Conservation (phyloP, 1,140 invertebrate genomes). For the Drosophila insularis region DNA sequence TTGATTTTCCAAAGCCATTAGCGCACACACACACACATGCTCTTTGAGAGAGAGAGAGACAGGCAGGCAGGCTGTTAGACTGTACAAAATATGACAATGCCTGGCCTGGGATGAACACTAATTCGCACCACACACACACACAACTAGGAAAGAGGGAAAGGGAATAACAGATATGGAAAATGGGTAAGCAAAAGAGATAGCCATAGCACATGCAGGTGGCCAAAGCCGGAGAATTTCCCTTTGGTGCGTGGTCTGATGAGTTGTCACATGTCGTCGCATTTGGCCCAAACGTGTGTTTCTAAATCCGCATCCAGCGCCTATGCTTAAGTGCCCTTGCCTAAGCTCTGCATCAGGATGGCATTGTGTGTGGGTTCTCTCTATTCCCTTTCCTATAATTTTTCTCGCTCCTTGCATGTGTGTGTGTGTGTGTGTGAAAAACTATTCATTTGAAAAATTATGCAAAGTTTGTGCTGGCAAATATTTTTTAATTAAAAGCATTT, state of each 20-base stretch:
- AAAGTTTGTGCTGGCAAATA: constrained; percentile 59
- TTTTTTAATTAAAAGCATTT: constrained; percentile 76
- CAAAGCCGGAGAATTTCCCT: constrained; percentile 39
- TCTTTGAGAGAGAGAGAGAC: not conserved
- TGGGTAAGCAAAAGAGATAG: not conserved
- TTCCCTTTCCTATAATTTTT: not conserved
- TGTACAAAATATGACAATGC: constrained; percentile 54
- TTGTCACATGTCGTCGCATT: constrained; percentile 69
- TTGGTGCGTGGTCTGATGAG: constrained; percentile 63
- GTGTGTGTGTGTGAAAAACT: constrained; percentile 31
- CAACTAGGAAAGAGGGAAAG: constrained; percentile 19
- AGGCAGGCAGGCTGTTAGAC: not conserved
- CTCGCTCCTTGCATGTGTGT: not conserved
- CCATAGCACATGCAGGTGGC: constrained; percentile 26
- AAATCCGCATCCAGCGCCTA: constrained; percentile 34
- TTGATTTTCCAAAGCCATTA: constrained; percentile 62
- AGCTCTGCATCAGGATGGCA: constrained; percentile 8
- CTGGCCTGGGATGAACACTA: constrained; percentile 38
- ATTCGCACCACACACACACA: constrained; percentile 40
- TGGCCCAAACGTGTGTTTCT: constrained; percentile 27
- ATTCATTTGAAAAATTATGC: constrained; percentile 64
- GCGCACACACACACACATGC: constrained; percentile 35
- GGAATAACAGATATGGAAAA: not conserved
- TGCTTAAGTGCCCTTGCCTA: constrained; percentile 50
- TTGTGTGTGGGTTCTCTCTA: constrained; percentile 1